Base-by-base conservation (phyloP, 92 coral and sea anemone species). In the Hydrozoanthus gracilis region DNA sequence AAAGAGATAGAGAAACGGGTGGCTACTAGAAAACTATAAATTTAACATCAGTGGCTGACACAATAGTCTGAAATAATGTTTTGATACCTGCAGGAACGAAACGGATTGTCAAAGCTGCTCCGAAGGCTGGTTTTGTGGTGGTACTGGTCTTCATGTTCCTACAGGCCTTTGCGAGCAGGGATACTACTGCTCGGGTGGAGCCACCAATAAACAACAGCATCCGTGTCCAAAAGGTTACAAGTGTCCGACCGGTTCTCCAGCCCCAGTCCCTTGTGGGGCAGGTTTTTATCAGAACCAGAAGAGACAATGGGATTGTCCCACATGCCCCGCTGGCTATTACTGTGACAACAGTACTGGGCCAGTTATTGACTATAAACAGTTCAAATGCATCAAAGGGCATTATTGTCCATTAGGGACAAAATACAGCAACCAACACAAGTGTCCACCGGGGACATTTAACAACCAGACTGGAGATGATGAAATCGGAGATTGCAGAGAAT, bases 361-460 rank as follows among this genome's bases (percentile, higher is more conserved):
- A 4, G 98, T 96, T 35, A 86, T 92, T 20, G 76, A 91, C 58
- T 93, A 88, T 84, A 93, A 90, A 8, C 54, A 46, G 7, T 91
- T 62, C 80, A 88, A 89, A 49, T 96, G 99, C 75, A 92, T 92
- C 39, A 83, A 92, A 52, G 99, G 99, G 7, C 95, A 96, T 69
- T 96, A 96, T 50, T 96, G 99, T 79, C 97, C 96, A 3, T 47
- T n/a, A 1, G 88, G 91, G n/a, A 95, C 99, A 10, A 88, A 92
- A 14, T 96, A 95, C 84, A 95, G 93, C 15, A 89, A 90, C 16
- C 92, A 96, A 82, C 91, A 83, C 86, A 94, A 92, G 79, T 96
- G 99, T 45, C 97, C 95, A 4, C 98, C 96, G 3, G 99, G 99
- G 6, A 95, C 96, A 39, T 96, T 96, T 88, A 96, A 96, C 83